Evolutionary conservation across 2,797 vertebrate genomes (phyloP), one percentile per base, ranked within the genome.

Genomic region (Channallabes apus): DNA sequence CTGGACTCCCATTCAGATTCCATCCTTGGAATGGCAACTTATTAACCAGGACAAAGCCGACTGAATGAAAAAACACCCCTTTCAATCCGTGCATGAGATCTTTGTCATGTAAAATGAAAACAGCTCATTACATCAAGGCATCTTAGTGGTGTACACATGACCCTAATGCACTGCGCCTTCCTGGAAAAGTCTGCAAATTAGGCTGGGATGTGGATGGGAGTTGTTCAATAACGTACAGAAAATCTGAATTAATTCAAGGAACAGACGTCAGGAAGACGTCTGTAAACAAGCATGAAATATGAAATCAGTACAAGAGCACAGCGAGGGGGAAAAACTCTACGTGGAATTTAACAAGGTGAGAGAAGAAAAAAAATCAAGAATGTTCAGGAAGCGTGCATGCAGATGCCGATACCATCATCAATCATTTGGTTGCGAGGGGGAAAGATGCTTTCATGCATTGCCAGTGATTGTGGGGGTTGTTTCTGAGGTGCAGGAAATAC

Each of bases 381-480:
- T 51, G 46, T 51, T 69, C 24, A 32, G 15, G 54, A 77, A 82
- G 73, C 68, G 46, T 78, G 81, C 73, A 83, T 78, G 75, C 65
- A 83, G 77, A 83, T 72, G 38, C 54, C 27, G 61, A 65, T 29
- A 80, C 54, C 71, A 41, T 85, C 61, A 76, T 51, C 56, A 80
- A 75, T 84, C 68, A 65, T 35, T 22, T 14, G 24, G 38, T 14
- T 54, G 51, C 51, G 51, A 54, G 51, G 22, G 15, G 11, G 61
- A 51, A 41, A 81, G 64, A 81, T 77, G 65, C 72, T 6, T 59
- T 81, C 51, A 24, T 83, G 85, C 80, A 54, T 84, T 73, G n/a
- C 32, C 41, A 82, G 68, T 89, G 81, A 90, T 46, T 89, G 86
- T 85, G 89, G 46, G 84, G 73, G 88, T 86, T 82, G 82, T 46